Evolutionary conservation across 2,797 vertebrate species (phyloP).

Genomic region (Danio choprae): DNA sequence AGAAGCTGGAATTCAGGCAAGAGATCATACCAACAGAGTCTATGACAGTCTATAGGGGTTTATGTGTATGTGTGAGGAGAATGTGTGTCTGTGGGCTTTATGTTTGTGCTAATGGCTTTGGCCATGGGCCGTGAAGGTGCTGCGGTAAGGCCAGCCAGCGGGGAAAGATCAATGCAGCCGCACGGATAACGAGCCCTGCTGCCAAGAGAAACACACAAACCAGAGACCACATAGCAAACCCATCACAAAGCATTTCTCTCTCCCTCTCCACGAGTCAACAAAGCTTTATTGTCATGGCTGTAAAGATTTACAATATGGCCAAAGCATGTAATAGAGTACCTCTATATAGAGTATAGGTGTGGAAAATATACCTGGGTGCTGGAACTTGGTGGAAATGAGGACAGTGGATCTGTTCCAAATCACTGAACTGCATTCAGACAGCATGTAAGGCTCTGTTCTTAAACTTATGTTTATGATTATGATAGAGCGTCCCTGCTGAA

Average conservation of each 20-base stretch:
- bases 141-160: constrained; percentile 44
- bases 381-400: not conserved
- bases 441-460: not conserved
- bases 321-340: constrained; percentile 26
- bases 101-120: constrained; percentile 54
- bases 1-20: not conserved
- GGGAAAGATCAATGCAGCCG: constrained; percentile 56
- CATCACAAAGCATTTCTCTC: constrained; percentile 39
- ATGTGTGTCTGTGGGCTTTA: constrained; percentile 44
- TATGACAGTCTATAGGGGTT: constrained; percentile 21
- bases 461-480: not conserved
- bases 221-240: constrained; percentile 39
- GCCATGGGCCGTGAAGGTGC: constrained; percentile 50
- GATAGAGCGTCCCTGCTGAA: constrained; percentile 6
- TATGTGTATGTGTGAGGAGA: constrained; percentile 27
- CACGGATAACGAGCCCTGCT: constrained; percentile 54
- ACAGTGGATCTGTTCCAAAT: not conserved
- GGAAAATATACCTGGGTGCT: constrained; percentile 7
- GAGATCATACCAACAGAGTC: not conserved
- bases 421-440: not conserved
- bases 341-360: not conserved
- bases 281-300: constrained; percentile 38
- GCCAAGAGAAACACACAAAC: constrained; percentile 46
- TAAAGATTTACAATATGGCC: constrained; percentile 43
- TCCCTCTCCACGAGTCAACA: constrained; percentile 7